These are phyloP conservation scores for Puma concolor DNA, from an alignment of 2,113 vertebrate genomes.

Conservation along the genomic window DNA sequence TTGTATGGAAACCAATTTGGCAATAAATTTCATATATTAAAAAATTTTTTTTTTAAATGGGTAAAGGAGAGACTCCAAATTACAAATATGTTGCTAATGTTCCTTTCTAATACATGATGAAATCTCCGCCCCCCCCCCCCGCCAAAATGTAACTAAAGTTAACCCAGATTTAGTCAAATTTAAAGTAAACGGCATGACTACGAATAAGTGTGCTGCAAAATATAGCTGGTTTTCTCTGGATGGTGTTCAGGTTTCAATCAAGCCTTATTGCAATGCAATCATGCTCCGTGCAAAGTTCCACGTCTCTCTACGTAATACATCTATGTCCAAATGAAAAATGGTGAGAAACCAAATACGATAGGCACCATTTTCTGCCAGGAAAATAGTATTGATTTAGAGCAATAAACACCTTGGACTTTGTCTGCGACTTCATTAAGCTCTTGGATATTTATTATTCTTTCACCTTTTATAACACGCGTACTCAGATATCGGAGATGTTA, in stretches of 20 bases:
- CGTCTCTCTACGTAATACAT: neutral
- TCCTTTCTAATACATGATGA: slow-evolving; percentile 45
- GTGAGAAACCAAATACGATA: neutral
- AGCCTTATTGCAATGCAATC: neutral
- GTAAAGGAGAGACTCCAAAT: slow-evolving; percentile 45
- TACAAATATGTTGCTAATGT: slow-evolving; percentile 36
- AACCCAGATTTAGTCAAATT: neutral
- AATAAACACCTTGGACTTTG: neutral
- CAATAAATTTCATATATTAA: too few species aligned
- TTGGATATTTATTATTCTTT: neutral
- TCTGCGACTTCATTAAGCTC: neutral
- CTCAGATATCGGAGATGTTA: neutral
- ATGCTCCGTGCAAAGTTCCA: neutral
- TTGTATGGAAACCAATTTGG: too few species aligned
- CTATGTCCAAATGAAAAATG: neutral
- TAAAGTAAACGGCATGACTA: slow-evolving; percentile 6
- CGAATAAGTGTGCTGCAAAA: neutral
- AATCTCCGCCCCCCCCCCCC: neutral
- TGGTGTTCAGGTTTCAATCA: neutral
- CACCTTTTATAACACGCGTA: neutral
- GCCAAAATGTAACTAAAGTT: slow-evolving; percentile 53
- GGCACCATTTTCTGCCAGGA: neutral
- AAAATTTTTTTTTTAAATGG: neutral
- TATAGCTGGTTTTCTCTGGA: neutral
- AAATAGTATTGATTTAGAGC: neutral